A percentile compares a stretch with the other conserved stretches of the same genome.
Evolutionary conservation across 2,888 invertebrate species (phyloP).

Genomic region (Microplitis manilae): DNA sequence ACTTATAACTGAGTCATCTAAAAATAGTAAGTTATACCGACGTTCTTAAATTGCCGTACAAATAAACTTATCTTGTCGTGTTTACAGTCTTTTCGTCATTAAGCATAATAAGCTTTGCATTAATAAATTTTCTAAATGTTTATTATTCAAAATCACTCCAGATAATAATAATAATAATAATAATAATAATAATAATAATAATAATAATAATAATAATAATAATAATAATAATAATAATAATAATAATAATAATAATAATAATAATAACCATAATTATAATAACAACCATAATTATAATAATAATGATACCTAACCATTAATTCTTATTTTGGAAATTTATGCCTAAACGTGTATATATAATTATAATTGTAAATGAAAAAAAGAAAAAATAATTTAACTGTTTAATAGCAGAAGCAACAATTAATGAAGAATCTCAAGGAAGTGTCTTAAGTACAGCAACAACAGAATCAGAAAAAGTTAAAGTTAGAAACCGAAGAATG

Average conservation of each 20-base stretch:
- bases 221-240: not conserved
- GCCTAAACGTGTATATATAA: not conserved
- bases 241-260: not conserved
- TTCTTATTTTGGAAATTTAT: not conserved
- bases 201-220: not conserved
- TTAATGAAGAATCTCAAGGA: constrained; percentile 87
- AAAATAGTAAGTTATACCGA: constrained; percentile 67
- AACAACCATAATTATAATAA: not conserved
- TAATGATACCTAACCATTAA: not conserved
- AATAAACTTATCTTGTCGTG: constrained; percentile 9
- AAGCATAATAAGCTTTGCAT: constrained; percentile 3
- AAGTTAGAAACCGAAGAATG: constrained; percentile 69
- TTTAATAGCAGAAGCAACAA: constrained; percentile 61
- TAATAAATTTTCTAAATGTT: not conserved
- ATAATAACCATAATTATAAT: too few relatives aligned
- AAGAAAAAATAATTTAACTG: constrained; percentile 50
- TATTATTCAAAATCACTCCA: not conserved
- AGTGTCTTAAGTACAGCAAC: constrained; percentile 84
- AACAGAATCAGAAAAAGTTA: constrained; percentile 74
- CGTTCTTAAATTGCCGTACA: constrained; percentile 56
- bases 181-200: too few relatives aligned
- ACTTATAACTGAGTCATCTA: constrained; percentile 65
- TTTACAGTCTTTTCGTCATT: not conserved
- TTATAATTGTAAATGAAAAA: not conserved
- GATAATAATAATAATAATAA: not conserved